Percentiles rank a stretch among this genome's conserved stretches.
Evolutionary conservation across 2,797 vertebrate species (phyloP).

Genomic region (Gambusia yucatana): DNA sequence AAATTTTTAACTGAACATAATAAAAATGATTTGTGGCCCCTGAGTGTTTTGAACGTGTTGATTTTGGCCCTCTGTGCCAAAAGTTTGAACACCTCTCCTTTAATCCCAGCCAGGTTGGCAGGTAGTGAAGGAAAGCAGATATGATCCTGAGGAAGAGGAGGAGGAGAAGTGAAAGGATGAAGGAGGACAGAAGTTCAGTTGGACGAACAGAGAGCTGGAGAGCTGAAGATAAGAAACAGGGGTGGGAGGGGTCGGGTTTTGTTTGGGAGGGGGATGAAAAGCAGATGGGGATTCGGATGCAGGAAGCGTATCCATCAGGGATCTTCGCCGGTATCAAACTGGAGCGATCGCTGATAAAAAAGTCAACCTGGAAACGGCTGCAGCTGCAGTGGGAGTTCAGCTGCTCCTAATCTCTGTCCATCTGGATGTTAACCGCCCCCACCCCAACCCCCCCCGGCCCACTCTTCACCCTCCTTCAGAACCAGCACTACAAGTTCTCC

Average conservation of each 20-base stretch:
- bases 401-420: conserved; percentile 37
- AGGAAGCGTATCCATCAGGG: conserved; percentile 67
- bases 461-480: conserved; percentile 36
- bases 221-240: conserved; percentile 63
- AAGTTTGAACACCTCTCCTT: no score
- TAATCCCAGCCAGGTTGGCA: not conserved
- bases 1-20: no score
- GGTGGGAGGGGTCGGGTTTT: not conserved
- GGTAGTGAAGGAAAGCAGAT: conserved; percentile 7
- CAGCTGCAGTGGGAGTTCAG: conserved; percentile 71
- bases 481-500: conserved; percentile 1
- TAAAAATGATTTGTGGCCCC: no score
- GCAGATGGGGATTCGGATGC: conserved; percentile 67
- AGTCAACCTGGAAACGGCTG: conserved; percentile 65
- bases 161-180: not conserved
- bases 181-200: conserved; percentile 3
- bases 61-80: no score
- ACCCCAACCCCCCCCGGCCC: not conserved
- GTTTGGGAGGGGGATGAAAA: conserved; percentile 19
- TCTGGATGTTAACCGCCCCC: not conserved
- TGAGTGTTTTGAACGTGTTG: no score
- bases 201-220: conserved; percentile 66
- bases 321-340: conserved; percentile 70
- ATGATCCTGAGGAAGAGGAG: conserved; percentile 9
- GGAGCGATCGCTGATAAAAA: conserved; percentile 71